These are phyloP conservation scores for Poeciliopsis paucimaculata DNA, from an alignment of 2,797 vertebrate genomes.

Conservation along the genomic window DNA sequence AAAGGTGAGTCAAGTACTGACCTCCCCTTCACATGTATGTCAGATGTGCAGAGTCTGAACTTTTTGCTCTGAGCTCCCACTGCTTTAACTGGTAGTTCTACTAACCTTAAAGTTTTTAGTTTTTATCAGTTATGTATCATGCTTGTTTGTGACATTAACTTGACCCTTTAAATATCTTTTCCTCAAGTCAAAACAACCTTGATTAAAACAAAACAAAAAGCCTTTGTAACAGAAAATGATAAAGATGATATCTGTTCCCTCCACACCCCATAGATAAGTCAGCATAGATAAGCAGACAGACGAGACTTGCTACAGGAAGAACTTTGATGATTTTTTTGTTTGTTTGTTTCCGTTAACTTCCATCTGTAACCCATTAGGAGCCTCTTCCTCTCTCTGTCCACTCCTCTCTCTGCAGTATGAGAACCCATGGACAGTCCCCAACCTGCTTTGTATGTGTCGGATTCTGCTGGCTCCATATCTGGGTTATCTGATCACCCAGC, in stretches of 20 bases:
- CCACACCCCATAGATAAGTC: neutral
- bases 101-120: neutral
- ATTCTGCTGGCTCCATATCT: constrained; percentile 91
- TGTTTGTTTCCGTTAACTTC: neutral
- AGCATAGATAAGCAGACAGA: neutral
- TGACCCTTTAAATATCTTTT: neutral
- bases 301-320: neutral
- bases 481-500: constrained; percentile 91
- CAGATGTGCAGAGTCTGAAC: neutral
- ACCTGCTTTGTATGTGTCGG: constrained; percentile 91
- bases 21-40: neutral
- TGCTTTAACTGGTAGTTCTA: neutral
- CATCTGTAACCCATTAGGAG: neutral
- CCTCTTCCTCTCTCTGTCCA: too few relatives aligned
- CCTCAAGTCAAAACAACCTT: neutral
- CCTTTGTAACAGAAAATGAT: neutral
- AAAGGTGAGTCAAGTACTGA: neutral
- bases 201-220: neutral
- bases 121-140: neutral
- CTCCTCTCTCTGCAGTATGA: constrained; percentile 84
- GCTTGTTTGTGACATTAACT: neutral
- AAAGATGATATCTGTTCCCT: neutral
- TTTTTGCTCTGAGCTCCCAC: too few relatives aligned
- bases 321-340: too few relatives aligned
- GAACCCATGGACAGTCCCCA: constrained; percentile 98